Evolutionary conservation across 1,140 invertebrate genomes (phyloP), one percentile per base, ranked within the genome.

Genomic region (Leptopilina boulardi): DNA sequence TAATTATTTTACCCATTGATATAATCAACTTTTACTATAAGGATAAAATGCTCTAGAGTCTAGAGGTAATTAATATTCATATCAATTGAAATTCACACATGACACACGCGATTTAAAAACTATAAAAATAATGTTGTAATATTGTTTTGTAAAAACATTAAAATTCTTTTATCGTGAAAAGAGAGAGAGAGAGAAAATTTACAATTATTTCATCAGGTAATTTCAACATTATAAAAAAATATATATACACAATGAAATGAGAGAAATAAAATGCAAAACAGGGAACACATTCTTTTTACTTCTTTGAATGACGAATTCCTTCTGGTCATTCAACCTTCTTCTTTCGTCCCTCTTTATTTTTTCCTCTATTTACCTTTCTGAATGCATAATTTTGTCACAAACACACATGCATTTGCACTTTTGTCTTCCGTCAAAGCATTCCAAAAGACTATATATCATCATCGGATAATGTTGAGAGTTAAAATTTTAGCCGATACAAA

Each of bases 291-390:
- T 75, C 47, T 75, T 76, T 82, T 77, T 75, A 34, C 73, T 82
- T 80, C 79, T 78, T 70, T 76, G 79, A 86, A 85, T 84, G 82
- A 88, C 86, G 80, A 86, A 87, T 87, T 87, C 82, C 83, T 78
- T 80, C 66, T 77, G 81, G 78, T 75, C 83, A 59, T 84, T 84
- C 83, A 82, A 84, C 83, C 82, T 82, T 78, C 82, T 81, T 82
- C 79, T 75, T 70, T 80, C 75, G 70, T 34, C n/a, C 71, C 76
- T 79, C 76, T 73, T 74, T 71, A n/a, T 80, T 76, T 82, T 80
- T 82, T 70, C 51, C 74, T 77, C 80, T 79, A 79, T 82, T 82
- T 81, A 77, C 77, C 80, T 81, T 78, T 78, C 18, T 77, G 80
- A 80, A 82, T 81, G 77, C 83, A 74, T 79, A 75, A 81, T 82